Evolutionary conservation across 2,113 vertebrate species (phyloP).

Genomic region (Amphiprion ocellaris): DNA sequence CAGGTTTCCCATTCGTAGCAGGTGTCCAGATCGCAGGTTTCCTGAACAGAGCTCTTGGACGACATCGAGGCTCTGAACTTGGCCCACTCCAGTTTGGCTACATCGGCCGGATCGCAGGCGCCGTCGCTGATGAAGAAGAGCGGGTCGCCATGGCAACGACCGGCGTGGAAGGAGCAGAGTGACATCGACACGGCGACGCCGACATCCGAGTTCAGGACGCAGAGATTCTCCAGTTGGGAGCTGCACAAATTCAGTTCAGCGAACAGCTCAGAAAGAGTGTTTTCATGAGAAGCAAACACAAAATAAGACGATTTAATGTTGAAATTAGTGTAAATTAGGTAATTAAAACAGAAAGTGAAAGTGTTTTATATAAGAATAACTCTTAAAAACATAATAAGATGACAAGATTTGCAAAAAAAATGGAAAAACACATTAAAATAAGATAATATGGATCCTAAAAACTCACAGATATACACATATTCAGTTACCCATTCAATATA

Average conservation of each 20-base stretch:
- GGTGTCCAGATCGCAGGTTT: conserved; percentile 87
- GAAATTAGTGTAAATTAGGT: too few relatives aligned
- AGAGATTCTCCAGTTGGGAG: conserved; percentile 83
- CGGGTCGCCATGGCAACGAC: conserved; percentile 86
- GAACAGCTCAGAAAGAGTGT: too few relatives aligned
- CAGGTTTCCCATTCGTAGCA: conserved; percentile 96
- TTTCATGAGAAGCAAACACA: too few relatives aligned
- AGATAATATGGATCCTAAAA: too few relatives aligned
- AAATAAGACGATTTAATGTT: too few relatives aligned
- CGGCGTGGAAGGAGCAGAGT: conserved; percentile 86
- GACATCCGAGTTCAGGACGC: conserved; percentile 82
- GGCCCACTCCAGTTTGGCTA: conserved; percentile 83
- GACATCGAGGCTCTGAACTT: conserved; percentile 87
- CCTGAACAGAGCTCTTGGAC: conserved; percentile 83
- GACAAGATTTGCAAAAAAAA: too few relatives aligned
- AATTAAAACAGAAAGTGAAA: too few relatives aligned
- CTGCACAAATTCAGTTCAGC: conserved; percentile 64
- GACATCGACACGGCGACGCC: conserved; percentile 82
- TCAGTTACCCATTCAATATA: too few relatives aligned
- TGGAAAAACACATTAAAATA: too few relatives aligned
- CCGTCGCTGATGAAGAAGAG: conserved; percentile 86
- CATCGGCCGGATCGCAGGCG: conserved; percentile 71
- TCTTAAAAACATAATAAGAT: too few relatives aligned
- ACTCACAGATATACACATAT: too few relatives aligned
- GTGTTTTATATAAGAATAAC: too few relatives aligned